Conservation (phyloP, 2,113 vertebrate species). For the Pavo muticus region DNA sequence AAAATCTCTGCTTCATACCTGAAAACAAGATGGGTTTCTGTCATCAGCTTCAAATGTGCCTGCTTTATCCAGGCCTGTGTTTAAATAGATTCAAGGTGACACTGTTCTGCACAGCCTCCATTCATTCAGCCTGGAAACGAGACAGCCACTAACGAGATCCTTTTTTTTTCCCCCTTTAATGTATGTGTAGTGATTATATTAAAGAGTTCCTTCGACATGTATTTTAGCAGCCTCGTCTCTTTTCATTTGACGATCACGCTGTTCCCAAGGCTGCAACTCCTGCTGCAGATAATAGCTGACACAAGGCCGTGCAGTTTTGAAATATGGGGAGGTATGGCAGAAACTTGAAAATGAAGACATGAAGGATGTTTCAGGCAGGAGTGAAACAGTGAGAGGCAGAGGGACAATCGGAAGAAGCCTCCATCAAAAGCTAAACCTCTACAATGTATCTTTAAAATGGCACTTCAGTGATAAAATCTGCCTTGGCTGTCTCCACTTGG, state of each 20-base stretch:
- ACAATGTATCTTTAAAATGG: not conserved
- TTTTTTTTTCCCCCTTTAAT: rapidly evolving
- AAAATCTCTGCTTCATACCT: not conserved
- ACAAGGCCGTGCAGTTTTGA: not conserved
- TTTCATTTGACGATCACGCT: not conserved
- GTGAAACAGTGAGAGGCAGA: not conserved
- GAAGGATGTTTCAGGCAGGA: not conserved
- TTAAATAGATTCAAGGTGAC: not conserved
- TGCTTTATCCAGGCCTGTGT: not conserved
- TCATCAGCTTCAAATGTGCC: not conserved
- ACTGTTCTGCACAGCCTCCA: not conserved
- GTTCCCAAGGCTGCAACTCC: not conserved
- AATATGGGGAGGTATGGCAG: not conserved
- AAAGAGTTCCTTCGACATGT: not conserved
- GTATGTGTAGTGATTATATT: not conserved
- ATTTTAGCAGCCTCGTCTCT: not conserved
- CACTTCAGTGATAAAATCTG: not conserved
- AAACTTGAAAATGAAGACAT: not conserved
- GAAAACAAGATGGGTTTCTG: not conserved
- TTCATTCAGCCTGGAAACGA: not conserved
- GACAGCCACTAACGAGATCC: not conserved
- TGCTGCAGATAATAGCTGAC: not conserved
- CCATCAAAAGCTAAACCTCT: not conserved
- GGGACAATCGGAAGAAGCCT: not conserved
- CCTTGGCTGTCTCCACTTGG: not conserved